A percentile compares a stretch with the other conserved stretches of the same genome.
Conservation (phyloP, 2,113 vertebrate genomes). For the Dasypus novemcinctus region DNA sequence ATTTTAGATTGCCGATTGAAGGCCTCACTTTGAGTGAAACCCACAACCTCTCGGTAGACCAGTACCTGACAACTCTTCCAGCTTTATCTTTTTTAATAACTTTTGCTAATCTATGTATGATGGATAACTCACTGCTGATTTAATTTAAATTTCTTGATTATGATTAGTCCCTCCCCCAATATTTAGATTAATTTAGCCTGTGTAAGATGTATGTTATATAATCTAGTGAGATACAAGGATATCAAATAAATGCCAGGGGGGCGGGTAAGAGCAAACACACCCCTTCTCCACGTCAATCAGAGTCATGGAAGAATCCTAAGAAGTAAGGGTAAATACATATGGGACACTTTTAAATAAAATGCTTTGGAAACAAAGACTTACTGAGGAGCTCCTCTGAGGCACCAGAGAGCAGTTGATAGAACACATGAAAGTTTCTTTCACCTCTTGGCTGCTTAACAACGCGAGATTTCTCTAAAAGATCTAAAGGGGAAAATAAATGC, state of each 20-base stretch:
- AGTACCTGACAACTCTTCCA: not conserved
- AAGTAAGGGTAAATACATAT: not conserved
- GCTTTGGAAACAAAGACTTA: constrained; percentile 81
- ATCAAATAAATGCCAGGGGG: not conserved
- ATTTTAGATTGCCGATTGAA: not conserved
- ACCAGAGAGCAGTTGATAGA: constrained; percentile 97
- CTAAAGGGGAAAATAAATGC: constrained; percentile 79
- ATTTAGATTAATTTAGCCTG: not conserved
- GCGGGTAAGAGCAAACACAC: not conserved
- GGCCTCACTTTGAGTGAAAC: not conserved
- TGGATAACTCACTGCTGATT: not conserved
- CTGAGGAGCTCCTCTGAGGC: constrained; percentile 94
- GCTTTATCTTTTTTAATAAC: not conserved
- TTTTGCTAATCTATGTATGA: not conserved
- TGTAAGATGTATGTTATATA: fast-evolving
- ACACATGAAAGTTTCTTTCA: constrained; percentile 99
- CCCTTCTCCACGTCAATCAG: not conserved
- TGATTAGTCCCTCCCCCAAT: not conserved
- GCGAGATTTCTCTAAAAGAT: constrained; percentile 96
- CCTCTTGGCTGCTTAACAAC: constrained; percentile 97
- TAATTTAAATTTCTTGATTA: not conserved
- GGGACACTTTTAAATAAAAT: not conserved
- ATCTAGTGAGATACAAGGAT: not conserved
- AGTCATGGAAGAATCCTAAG: not conserved
- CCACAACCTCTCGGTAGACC: not conserved